Conservation (phyloP, 2,797 vertebrate species). For the Arnoldichthys spilopterus region DNA sequence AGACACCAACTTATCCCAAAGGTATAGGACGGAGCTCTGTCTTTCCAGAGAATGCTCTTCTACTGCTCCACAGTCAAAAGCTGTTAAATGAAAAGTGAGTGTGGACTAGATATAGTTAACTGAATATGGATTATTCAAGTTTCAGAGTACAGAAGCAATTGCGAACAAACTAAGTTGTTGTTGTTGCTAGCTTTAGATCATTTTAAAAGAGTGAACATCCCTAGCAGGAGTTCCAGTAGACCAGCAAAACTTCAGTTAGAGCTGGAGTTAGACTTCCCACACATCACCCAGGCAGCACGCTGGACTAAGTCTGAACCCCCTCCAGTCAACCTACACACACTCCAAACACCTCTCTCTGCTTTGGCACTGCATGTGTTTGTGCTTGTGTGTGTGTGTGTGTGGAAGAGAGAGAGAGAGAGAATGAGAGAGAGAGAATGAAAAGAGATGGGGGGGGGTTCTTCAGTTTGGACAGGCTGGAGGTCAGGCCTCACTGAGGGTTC, state of each 20-base stretch:
- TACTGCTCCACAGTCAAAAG: too few relatives aligned
- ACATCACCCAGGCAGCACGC: neutral
- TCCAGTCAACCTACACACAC: neutral
- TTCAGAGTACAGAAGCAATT: neutral
- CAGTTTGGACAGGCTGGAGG: neutral
- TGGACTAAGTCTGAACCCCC: neutral
- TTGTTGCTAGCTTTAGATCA: neutral
- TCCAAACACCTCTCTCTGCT: neutral
- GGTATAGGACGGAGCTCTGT: too few relatives aligned
- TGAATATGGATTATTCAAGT: too few relatives aligned
- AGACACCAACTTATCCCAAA: too few relatives aligned
- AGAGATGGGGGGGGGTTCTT: neutral
- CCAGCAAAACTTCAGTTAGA: neutral
- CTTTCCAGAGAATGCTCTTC: too few relatives aligned
- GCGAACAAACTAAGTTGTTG: neutral
- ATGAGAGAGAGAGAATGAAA: too few relatives aligned
- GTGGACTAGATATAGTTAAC: too few relatives aligned
- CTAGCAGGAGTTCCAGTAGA: neutral
- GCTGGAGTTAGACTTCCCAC: neutral
- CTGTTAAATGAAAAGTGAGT: too few relatives aligned
- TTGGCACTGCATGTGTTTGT: neutral
- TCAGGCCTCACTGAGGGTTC: neutral
- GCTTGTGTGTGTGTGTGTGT: neutral
- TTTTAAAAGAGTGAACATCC: neutral
- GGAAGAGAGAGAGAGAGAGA: too few relatives aligned